A percentile compares a stretch with the other conserved stretches of the same genome.
Conservation (phyloP, 2,113 vertebrate genomes). For the Hippotragus niger region DNA sequence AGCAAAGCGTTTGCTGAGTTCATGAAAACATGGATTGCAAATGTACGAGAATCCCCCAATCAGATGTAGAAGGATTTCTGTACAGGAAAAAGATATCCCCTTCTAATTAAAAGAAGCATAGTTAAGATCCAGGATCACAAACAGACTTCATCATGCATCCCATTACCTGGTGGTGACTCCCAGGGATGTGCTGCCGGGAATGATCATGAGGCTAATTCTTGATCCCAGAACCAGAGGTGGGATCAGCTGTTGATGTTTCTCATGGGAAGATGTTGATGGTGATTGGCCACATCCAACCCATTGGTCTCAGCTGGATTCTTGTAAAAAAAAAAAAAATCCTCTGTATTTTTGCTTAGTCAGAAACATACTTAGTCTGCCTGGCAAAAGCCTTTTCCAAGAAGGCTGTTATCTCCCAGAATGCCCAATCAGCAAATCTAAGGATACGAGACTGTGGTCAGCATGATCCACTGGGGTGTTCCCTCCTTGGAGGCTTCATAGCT, state of each 20-base stretch:
- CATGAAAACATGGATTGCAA: neutral
- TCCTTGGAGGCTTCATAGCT: fast-evolving
- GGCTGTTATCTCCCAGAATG: neutral
- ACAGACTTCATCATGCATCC: neutral
- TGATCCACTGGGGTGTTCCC: fast-evolving
- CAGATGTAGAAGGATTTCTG: neutral
- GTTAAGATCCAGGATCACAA: neutral
- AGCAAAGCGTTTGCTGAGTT: neutral
- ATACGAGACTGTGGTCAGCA: fast-evolving
- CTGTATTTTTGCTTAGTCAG: neutral
- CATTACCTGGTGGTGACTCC: fast-evolving
- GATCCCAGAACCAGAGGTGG: neutral
- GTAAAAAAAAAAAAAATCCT: neutral
- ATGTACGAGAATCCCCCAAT: neutral
- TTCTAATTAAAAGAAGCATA: neutral
- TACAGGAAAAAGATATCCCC: neutral
- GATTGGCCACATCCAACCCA: neutral
- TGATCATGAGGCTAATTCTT: fast-evolving
- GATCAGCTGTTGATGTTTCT: neutral
- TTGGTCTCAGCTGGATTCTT: neutral
- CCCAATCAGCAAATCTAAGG: neutral
- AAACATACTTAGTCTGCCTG: neutral
- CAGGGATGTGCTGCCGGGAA: fast-evolving
- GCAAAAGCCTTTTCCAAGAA: neutral
- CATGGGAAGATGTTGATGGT: neutral